phyloP scores from a whole-genome alignment of 2,113 vertebrate genomes.

The Mohoua ochrocephala region DNA sequence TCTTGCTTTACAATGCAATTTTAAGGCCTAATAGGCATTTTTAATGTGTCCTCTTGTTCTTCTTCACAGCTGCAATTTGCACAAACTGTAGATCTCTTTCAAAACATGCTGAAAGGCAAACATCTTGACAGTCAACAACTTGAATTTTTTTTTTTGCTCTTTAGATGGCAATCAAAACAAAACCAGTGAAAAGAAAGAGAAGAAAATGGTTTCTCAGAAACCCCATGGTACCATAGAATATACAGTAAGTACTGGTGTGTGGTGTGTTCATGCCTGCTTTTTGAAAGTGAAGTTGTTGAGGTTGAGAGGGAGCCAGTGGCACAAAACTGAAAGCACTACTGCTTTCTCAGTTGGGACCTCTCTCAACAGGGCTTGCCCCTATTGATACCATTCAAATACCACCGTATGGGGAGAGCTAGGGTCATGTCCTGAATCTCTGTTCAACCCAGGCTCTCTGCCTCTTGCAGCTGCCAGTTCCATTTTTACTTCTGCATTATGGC shows the following conservation, averaged over 20 bases:
- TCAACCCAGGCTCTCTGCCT: not conserved
- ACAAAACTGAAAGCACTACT: not conserved
- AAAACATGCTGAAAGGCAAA: not conserved
- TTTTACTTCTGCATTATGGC: not conserved
- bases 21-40: not conserved
- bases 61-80: not conserved
- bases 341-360: not conserved
- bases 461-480: not conserved
- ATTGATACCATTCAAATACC: not conserved
- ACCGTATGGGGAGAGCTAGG: not conserved
- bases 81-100: not conserved
- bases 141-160: not conserved
- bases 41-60: not conserved
- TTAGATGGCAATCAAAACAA: slow-evolving; percentile 80
- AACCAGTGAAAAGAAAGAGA: slow-evolving; percentile 80
- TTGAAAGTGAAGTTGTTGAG: not conserved
- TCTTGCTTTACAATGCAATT: not conserved
- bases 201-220: slow-evolving; percentile 79
- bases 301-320: not conserved
- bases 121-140: not conserved
- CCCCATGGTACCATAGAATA: slow-evolving; percentile 77
- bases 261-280: not conserved
- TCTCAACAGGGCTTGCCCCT: not conserved
- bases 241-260: slow-evolving; percentile 65
- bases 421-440: not conserved